Base-by-base conservation (phyloP, 2,797 vertebrate genomes). In the Artibeus lituratus region DNA sequence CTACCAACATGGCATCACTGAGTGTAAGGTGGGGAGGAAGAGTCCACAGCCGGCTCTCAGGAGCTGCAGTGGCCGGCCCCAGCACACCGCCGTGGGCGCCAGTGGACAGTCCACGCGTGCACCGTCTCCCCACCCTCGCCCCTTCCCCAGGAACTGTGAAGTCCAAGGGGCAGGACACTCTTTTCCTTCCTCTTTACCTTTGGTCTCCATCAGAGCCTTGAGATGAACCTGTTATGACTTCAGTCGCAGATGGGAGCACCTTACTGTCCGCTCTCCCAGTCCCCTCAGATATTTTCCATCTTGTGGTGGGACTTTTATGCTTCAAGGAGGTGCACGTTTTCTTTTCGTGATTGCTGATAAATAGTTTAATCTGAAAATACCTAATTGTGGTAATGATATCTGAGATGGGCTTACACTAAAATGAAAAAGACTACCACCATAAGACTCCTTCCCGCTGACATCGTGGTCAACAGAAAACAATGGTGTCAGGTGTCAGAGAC, bases 381-480 rank as follows among this genome's bases (percentile, higher is more conserved):
- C 76, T 84, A 16, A 16, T 16, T 90, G 51, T 76, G 57, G 29
- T 26, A 18, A 47, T 53, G 37, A 82, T 44, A 72, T 62, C 67
- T 35, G 37, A 57, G 10, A 53, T 91, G 47, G 87, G 92, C 59
- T 86, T 93, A 49, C 55, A 39, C 65, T 47, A 35, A 87, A 77
- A 37, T 59, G 70, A 69, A 74, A 88, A 73, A 21, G 53, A 86
- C 78, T 77, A 42, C 70, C n/a, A 42, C 70, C n/a, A 0, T 12
- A 53, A 81, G 55, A 37, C 72, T 80, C 32, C 76, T 85, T 69
- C 67, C 53, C 29, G 14, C 73, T 83, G 44, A 70, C 42, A 59
- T 35, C 10, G 22, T 91, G 74, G 87, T 67, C 22, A 29, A 51
- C 10, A 67, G 78, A 57, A 5, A 59, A 21, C 18, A 65, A 37